These are phyloP conservation scores for Sebastes steindachneri DNA, from an alignment of 2,797 vertebrate species.

Conservation along the genomic window DNA sequence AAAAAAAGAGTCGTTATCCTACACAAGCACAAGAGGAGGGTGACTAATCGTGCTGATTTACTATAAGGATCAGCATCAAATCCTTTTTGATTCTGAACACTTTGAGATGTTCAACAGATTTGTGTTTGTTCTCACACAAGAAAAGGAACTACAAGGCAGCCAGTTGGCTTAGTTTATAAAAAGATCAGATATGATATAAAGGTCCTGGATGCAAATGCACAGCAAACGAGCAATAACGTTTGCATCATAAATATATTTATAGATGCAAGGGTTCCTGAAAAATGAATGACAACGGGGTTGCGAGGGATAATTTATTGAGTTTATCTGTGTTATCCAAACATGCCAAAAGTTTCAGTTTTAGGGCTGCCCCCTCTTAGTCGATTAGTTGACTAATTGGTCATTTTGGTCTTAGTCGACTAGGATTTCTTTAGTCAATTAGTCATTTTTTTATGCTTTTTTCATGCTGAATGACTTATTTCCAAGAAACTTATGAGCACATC, in stretches of 20 bases:
- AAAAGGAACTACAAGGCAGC: neutral
- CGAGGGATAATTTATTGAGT: slow-evolving; percentile 6
- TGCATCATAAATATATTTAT: slow-evolving; percentile 54
- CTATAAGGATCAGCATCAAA: neutral
- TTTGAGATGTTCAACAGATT: neutral
- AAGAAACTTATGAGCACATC: no score
- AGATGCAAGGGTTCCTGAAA: slow-evolving; percentile 28
- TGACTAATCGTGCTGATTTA: neutral
- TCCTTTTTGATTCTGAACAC: neutral
- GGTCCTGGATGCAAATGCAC: neutral
- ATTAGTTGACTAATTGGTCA: no score
- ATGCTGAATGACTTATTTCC: no score
- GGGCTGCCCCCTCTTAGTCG: no score
- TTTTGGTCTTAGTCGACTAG: no score
- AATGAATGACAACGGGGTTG: slow-evolving; percentile 12
- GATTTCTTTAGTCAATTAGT: no score
- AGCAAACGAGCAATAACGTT: slow-evolving; percentile 9
- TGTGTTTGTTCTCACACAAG: neutral
- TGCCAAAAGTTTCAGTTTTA: neutral
- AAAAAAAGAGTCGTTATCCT: neutral
- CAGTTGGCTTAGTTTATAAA: neutral
- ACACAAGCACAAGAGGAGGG: neutral
- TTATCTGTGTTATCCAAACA: slow-evolving; percentile 2
- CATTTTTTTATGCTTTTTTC: no score
- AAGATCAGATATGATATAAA: neutral